Conservation (phyloP, 2,797 vertebrate genomes). For the Falco berigora region DNA sequence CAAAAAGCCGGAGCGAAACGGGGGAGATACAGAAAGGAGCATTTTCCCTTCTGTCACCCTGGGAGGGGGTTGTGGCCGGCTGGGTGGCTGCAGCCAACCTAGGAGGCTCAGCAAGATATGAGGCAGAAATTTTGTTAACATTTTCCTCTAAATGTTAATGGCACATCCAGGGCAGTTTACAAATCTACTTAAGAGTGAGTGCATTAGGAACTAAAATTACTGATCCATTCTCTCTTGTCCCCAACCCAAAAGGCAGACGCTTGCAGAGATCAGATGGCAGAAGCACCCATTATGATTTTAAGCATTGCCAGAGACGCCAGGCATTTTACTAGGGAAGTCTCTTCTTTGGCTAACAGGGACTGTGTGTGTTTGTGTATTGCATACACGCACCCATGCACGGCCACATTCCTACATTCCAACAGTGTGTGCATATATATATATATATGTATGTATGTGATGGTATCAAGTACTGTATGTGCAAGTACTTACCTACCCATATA, state of each 20-base stretch:
- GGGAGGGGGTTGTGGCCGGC: constrained; percentile 22
- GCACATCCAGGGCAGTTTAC: constrained; percentile 70
- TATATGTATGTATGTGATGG: not conserved
- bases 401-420: not conserved
- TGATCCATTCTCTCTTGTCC: constrained; percentile 58
- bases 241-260: constrained; percentile 60
- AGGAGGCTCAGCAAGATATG: constrained; percentile 37
- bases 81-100: constrained; percentile 45
- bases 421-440: too few relatives aligned
- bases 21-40: not conserved
- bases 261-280: constrained; percentile 65
- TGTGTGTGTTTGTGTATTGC: not conserved
- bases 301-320: constrained; percentile 62
- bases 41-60: not conserved
- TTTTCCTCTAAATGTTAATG: constrained; percentile 75
- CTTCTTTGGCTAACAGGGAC: not conserved
- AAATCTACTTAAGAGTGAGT: constrained; percentile 73
- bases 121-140: constrained; percentile 72
- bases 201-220: constrained; percentile 76
- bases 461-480: not conserved
- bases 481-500: not conserved
- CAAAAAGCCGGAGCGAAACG: not conserved
- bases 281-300: constrained; percentile 69
- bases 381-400: not conserved
- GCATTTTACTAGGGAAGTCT: constrained; percentile 58